Conservation (phyloP, 2,888 invertebrate species). For the Agrypnus murinus region DNA sequence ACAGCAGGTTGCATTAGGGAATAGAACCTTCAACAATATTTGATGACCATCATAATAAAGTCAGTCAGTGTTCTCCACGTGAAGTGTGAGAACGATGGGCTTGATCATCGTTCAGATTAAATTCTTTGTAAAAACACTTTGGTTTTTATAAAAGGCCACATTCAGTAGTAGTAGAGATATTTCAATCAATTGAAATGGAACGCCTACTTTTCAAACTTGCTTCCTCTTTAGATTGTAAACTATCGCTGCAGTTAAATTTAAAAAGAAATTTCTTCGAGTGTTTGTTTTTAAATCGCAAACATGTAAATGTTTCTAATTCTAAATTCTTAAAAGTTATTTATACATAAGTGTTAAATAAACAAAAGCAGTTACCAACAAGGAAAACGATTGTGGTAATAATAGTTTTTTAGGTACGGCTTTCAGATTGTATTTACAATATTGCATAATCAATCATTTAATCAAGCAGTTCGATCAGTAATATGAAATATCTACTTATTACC, state of each 20-base stretch:
- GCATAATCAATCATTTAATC: too few species aligned
- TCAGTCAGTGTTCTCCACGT: constrained; percentile 31
- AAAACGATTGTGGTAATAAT: too few species aligned
- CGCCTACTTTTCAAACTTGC: not conserved
- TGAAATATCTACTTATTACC: too few species aligned
- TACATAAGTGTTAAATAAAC: too few species aligned
- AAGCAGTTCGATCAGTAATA: too few species aligned
- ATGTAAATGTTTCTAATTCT: too few species aligned
- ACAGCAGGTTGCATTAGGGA: constrained; percentile 35
- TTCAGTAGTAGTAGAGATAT: constrained; percentile 16
- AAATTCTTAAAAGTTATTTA: too few species aligned
- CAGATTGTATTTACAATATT: too few species aligned
- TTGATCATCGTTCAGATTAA: constrained; percentile 28
- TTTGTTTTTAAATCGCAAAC: not conserved
- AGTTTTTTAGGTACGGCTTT: too few species aligned
- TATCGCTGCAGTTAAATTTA: not conserved
- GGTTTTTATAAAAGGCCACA: not conserved
- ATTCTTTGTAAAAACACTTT: constrained; percentile 31
- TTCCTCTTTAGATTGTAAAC: not conserved
- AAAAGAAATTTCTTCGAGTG: too few species aligned
- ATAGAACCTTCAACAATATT: constrained; percentile 41
- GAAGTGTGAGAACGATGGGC: constrained; percentile 34
- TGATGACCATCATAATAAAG: constrained; percentile 39
- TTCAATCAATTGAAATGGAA: constrained; percentile 3
- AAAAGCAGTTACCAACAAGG: too few species aligned